Evolutionary conservation across 2,888 invertebrate species (phyloP).

Genomic region (Drosophila pegasa): DNA sequence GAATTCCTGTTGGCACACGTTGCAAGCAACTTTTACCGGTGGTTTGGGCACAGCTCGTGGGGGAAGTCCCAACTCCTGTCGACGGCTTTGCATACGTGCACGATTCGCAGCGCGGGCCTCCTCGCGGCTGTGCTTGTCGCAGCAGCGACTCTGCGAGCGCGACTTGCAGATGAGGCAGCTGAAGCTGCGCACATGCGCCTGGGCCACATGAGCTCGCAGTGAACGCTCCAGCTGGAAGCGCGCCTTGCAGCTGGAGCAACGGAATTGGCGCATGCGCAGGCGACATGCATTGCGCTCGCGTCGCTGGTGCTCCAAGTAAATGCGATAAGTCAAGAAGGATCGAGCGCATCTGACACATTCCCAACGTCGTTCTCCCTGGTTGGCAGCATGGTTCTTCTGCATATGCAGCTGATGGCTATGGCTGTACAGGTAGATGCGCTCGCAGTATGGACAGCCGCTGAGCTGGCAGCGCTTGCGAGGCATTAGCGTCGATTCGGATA

Average conservation of each 20-base stretch:
- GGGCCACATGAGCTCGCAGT: conserved; percentile 4
- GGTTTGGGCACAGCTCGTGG: not conserved
- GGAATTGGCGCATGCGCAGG: conserved; percentile 18
- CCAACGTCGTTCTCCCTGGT: not conserved
- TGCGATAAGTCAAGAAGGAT: conserved; percentile 12
- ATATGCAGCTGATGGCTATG: conserved; percentile 49
- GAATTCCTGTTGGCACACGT: conserved; percentile 20
- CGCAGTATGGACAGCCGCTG: conserved; percentile 19
- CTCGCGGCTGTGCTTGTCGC: conserved; percentile 21
- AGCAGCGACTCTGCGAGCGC: conserved; percentile 22
- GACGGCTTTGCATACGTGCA: not conserved
- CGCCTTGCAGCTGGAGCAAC: conserved; percentile 27
- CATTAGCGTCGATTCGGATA: not conserved
- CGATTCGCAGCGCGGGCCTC: conserved; percentile 30
- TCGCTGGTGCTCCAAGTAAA: conserved; percentile 16
- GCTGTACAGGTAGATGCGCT: conserved; percentile 14
- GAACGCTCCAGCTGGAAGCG: conserved; percentile 36
- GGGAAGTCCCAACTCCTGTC: conserved; percentile 9
- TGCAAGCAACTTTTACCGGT: conserved; percentile 3
- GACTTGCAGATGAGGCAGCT: conserved; percentile 41
- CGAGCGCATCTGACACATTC: conserved; percentile 29
- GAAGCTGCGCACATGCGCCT: conserved; percentile 19
- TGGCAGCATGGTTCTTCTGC: not conserved
- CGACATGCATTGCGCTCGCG: not conserved
- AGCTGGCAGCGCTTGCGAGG: not conserved